These are phyloP conservation scores for Agrochola lota DNA, from an alignment of 2,888 invertebrate genomes.

Conservation along the genomic window DNA sequence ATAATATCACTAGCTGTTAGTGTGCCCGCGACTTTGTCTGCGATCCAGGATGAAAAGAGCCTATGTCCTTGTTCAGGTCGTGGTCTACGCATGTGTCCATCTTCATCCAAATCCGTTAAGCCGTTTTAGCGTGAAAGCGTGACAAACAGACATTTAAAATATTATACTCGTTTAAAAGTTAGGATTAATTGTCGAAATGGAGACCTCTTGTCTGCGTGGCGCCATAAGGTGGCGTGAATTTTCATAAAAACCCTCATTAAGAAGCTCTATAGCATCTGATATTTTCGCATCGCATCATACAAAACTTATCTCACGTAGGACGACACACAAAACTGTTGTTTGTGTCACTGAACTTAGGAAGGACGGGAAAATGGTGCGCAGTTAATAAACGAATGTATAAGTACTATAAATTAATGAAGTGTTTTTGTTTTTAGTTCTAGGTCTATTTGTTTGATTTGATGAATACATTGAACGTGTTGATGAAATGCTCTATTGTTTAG, in stretches of 20 bases:
- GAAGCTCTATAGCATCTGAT: not conserved
- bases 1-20: too few species aligned
- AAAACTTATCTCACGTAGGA: slow-evolving; percentile 3
- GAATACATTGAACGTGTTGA: slow-evolving; percentile 16
- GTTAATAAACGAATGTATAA: slow-evolving; percentile 16
- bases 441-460: slow-evolving; percentile 20
- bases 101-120: too few species aligned
- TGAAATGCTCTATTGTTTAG: not conserved
- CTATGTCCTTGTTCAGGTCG: too few species aligned
- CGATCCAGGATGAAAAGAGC: too few species aligned
- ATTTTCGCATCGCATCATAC: slow-evolving; percentile 24
- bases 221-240: too few species aligned
- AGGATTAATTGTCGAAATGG: too few species aligned
- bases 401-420: not conserved
- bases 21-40: too few species aligned
- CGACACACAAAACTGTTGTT: slow-evolving; percentile 7
- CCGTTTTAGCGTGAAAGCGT: too few species aligned
- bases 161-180: too few species aligned
- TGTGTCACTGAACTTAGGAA: slow-evolving; percentile 61
- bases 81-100: too few species aligned
- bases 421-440: slow-evolving; percentile 40
- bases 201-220: too few species aligned
- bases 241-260: not conserved
- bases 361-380: slow-evolving; percentile 33
- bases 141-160: too few species aligned